A percentile compares a stretch with the other conserved stretches of the same genome.
phyloP scores from a whole-genome alignment of 2,888 invertebrate genomes.

The Tribolium freemani region DNA sequence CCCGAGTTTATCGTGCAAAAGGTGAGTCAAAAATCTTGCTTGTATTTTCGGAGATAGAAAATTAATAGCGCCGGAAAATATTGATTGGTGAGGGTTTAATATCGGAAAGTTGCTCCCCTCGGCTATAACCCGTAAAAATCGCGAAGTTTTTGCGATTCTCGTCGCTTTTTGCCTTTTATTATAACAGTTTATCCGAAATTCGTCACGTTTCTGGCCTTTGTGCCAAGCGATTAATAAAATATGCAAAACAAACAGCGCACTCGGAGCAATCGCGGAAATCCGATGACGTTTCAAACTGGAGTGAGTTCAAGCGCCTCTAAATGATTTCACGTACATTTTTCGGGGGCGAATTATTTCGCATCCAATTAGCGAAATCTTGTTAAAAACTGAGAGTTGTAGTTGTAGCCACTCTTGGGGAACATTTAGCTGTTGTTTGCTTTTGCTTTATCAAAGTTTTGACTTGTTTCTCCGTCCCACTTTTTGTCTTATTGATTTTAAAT shows the following conservation, averaged over 20 bases:
- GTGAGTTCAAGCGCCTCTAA: slow-evolving; percentile 11
- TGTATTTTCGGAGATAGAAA: slow-evolving; percentile 11
- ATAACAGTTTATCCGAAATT: slow-evolving; percentile 51
- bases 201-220: slow-evolving; percentile 48
- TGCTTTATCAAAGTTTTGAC: slow-evolving; percentile 61
- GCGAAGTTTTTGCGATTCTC: slow-evolving; percentile 49
- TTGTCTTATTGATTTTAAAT: no score
- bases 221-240: slow-evolving; percentile 59
- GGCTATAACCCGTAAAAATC: slow-evolving; percentile 41
- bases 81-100: slow-evolving; percentile 36
- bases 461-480: slow-evolving; percentile 3
- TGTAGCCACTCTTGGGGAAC: slow-evolving; percentile 53
- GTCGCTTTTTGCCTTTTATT: slow-evolving; percentile 51
- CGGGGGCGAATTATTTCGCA: neutral
- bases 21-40: slow-evolving; percentile 46
- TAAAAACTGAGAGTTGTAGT: slow-evolving; percentile 27
- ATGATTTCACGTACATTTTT: slow-evolving; percentile 33
- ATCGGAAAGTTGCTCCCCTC: slow-evolving; percentile 32
- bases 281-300: slow-evolving; percentile 52
- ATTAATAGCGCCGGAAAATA: slow-evolving; percentile 30
- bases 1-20: slow-evolving; percentile 59
- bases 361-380: slow-evolving; percentile 33
- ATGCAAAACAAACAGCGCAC: slow-evolving; percentile 58
- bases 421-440: slow-evolving; percentile 57
- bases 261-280: slow-evolving; percentile 50